Conservation (phyloP, 2,797 vertebrate genomes). For the Tamandua tetradactyla region DNA sequence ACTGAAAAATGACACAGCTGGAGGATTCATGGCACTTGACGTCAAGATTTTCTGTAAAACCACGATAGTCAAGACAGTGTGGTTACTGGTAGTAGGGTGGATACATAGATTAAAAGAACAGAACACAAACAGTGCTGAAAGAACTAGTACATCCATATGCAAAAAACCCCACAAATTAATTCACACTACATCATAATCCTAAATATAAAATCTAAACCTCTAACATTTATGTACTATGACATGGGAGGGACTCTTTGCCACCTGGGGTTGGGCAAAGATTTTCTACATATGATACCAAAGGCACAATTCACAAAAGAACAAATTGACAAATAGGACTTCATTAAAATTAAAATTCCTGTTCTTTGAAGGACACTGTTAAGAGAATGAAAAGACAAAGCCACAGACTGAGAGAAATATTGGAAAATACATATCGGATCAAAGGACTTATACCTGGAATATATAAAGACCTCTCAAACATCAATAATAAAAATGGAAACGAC, state of each 20-base stretch:
- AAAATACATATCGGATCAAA: background rate
- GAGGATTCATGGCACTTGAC: background rate
- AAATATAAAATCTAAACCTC: no score
- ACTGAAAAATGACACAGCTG: background rate
- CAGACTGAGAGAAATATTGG: conserved; percentile 15
- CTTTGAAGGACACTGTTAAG: background rate
- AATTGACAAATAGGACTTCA: background rate
- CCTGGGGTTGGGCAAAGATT: background rate
- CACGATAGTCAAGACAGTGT: background rate
- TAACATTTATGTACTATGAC: no score
- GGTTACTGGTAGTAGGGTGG: background rate
- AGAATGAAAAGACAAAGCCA: background rate
- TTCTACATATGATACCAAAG: background rate
- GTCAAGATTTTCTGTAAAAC: background rate
- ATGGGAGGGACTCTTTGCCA: background rate
- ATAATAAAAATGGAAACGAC: background rate
- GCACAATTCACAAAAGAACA: background rate
- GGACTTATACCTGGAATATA: background rate
- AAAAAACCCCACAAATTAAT: background rate
- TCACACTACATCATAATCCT: background rate
- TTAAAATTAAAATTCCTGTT: background rate
- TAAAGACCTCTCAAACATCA: background rate
- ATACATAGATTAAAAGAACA: background rate
- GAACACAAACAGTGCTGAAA: background rate
- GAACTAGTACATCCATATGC: background rate